These are phyloP conservation scores for Bhutanitis thaidina DNA, from an alignment of 2,888 invertebrate genomes.

Conservation along the genomic window DNA sequence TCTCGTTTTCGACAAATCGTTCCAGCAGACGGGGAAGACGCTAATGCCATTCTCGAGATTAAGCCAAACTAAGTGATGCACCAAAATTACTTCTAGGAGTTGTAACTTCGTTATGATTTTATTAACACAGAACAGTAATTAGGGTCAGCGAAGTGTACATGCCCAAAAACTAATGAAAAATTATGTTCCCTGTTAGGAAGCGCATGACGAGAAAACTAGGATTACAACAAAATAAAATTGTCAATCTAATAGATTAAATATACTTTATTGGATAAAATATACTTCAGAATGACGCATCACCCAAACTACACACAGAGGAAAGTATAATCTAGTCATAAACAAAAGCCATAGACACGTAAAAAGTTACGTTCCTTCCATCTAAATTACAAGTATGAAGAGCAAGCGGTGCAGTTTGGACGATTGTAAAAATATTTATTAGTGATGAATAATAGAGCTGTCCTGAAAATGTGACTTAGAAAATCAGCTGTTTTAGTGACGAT, in stretches of 20 bases:
- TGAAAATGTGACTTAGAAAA: constrained; percentile 72
- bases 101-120: constrained; percentile 49
- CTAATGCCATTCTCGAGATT: constrained; percentile 57
- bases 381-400: constrained; percentile 27
- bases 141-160: constrained; percentile 74
- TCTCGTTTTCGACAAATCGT: constrained; percentile 28
- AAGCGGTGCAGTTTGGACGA: constrained; percentile 67
- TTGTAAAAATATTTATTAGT: constrained; percentile 61
- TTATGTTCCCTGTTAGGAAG: constrained; percentile 76
- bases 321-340: constrained; percentile 25
- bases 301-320: constrained; percentile 61
- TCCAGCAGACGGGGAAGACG: constrained; percentile 60
- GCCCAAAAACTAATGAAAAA: constrained; percentile 73
- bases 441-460: constrained; percentile 80
- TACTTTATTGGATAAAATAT: constrained; percentile 29
- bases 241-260: constrained; percentile 56
- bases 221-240: constrained; percentile 61
- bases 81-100: constrained; percentile 66
- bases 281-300: constrained; percentile 64
- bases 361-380: constrained; percentile 19
- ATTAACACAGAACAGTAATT: constrained; percentile 55
- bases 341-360: constrained; percentile 21
- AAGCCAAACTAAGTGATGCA: constrained; percentile 77
- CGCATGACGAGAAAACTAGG: constrained; percentile 66
- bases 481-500: constrained; percentile 79